Percentiles rank a stretch among this genome's conserved stretches.
phyloP scores from a whole-genome alignment of 2,888 invertebrate species.

The Morinoia aosen region DNA sequence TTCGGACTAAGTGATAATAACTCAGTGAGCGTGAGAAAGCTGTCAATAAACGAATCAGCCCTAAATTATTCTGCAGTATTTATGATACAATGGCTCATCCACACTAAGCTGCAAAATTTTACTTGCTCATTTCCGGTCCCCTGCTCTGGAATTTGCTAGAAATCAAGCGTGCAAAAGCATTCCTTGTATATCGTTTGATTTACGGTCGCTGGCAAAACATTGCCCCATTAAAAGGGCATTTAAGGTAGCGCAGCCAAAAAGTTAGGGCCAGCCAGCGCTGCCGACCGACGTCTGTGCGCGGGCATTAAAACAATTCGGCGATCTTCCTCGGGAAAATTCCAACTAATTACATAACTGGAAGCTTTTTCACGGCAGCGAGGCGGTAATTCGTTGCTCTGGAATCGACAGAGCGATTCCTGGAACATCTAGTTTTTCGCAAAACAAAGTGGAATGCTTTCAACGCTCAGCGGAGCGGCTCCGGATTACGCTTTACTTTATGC shows the following conservation, averaged over 20 bases:
- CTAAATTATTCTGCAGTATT: neutral
- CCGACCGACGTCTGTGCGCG: neutral
- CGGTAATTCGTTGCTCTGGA: slow-evolving; percentile 24
- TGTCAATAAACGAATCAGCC: neutral
- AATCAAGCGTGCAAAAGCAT: neutral
- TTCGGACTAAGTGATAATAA: no score
- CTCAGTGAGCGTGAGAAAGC: no score
- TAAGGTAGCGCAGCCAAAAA: neutral
- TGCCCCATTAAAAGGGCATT: neutral
- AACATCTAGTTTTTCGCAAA: slow-evolving; percentile 42
- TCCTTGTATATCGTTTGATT: neutral
- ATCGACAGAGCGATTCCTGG: slow-evolving; percentile 43
- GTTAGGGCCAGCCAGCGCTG: neutral
- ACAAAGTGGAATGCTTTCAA: slow-evolving; percentile 15
- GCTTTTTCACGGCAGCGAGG: slow-evolving; percentile 16
- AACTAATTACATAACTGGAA: slow-evolving; percentile 52
- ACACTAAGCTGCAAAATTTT: neutral
- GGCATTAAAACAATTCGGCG: slow-evolving; percentile 13
- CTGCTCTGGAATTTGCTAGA: neutral
- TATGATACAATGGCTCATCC: neutral
- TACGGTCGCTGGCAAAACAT: neutral
- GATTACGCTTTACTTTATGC: slow-evolving; percentile 19
- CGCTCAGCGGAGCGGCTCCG: neutral
- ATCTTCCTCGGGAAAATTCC: slow-evolving; percentile 39
- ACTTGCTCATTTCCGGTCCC: neutral